Percentiles rank a stretch among this genome's conserved stretches.
These are phyloP conservation scores for Lucinisca nassula DNA, from an alignment of 2,888 invertebrate species.

Conservation along the genomic window DNA sequence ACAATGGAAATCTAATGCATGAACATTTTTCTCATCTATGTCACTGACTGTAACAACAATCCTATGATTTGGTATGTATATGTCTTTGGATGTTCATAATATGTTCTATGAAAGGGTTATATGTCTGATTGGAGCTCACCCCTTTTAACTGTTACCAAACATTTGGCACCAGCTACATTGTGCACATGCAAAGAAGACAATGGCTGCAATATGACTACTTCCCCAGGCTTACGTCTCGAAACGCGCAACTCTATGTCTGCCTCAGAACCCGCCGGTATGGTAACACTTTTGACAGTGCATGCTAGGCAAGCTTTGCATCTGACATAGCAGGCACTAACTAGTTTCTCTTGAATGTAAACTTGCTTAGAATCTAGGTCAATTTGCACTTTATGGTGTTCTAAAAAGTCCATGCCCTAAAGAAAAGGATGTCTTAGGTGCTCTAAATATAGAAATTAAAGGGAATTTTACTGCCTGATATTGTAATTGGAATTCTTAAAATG, in stretches of 20 bases:
- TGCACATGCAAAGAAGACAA: neutral
- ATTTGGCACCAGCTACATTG: neutral
- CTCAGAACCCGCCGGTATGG: too few relatives aligned
- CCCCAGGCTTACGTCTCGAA: neutral
- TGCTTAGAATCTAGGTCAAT: neutral
- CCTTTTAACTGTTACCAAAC: neutral
- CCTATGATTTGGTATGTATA: neutral
- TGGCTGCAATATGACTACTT: neutral
- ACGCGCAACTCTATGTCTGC: neutral
- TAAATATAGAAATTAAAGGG: neutral
- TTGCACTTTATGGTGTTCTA: neutral
- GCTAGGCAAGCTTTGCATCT: neutral
- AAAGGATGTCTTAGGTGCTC: neutral
- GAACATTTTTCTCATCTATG: neutral
- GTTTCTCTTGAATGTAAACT: neutral
- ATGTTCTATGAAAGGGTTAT: too few relatives aligned
- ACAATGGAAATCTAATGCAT: neutral
- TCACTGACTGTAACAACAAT: neutral
- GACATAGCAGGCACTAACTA: neutral
- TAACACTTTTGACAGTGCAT: neutral
- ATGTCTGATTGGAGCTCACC: neutral
- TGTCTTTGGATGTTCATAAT: neutral
- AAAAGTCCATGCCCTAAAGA: neutral
- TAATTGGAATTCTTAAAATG: neutral
- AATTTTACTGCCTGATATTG: neutral